Percentiles rank a stretch among this genome's conserved stretches.
Evolutionary conservation across 1,140 invertebrate genomes (phyloP).

Genomic region (Drosophila tani): DNA sequence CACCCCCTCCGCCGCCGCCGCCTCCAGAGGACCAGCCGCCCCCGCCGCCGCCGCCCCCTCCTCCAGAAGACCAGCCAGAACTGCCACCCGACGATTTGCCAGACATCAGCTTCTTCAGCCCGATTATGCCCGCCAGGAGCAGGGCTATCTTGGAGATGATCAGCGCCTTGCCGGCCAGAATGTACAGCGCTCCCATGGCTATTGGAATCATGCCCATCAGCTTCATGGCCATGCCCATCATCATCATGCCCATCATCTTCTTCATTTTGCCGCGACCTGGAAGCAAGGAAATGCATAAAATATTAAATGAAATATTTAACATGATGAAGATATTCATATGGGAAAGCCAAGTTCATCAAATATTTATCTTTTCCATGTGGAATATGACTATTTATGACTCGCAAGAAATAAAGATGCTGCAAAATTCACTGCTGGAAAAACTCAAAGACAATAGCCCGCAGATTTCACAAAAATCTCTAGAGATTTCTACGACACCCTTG

Average conservation of each 20-base stretch:
- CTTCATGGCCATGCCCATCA: conserved; percentile 92
- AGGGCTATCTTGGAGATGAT: conserved; percentile 92
- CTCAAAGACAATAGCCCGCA: conserved; percentile 5
- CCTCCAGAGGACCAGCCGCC: conserved; percentile 88
- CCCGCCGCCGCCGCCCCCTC: conserved; percentile 86
- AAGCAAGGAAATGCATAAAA: conserved; percentile 13
- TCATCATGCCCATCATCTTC: conserved; percentile 93
- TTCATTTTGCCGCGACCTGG: conserved; percentile 91
- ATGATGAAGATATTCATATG: not conserved
- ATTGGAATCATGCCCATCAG: conserved; percentile 90
- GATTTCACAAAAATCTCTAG: conserved; percentile 3
- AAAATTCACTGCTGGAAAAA: not conserved
- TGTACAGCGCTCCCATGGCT: conserved; percentile 90
- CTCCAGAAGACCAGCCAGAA: conserved; percentile 86
- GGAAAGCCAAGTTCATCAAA: not conserved
- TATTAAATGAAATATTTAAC: not conserved
- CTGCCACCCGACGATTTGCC: conserved; percentile 87
- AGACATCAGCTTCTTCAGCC: conserved; percentile 90
- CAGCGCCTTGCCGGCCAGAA: conserved; percentile 91
- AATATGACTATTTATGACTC: not conserved
- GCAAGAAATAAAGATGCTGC: not conserved
- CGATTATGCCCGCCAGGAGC: conserved; percentile 91
- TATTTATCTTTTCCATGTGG: no score
- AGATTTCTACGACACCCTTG: conserved; percentile 7
- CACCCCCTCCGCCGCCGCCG: conserved; percentile 79